A percentile compares a stretch with the other conserved stretches of the same genome.
These are phyloP conservation scores for Amblyjoppa proteus DNA, from an alignment of 2,888 invertebrate species.

Conservation along the genomic window DNA sequence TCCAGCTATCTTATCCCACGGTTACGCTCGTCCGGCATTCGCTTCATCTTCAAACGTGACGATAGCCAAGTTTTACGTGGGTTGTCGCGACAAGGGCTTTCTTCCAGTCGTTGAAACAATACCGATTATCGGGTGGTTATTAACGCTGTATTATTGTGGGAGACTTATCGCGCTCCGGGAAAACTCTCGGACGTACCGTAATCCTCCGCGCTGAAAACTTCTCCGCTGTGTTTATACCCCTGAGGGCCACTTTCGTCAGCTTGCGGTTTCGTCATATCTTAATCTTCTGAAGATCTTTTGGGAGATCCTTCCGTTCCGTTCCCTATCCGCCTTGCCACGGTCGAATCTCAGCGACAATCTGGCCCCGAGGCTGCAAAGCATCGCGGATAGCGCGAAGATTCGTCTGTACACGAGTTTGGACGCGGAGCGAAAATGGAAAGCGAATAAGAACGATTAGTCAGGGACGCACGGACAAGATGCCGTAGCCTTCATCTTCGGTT, in stretches of 20 bases:
- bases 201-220: constrained; percentile 9
- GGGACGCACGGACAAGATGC: constrained; percentile 23
- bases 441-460: constrained; percentile 46
- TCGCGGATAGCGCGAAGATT: background rate
- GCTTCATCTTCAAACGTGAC: constrained; percentile 5
- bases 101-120: constrained; percentile 29
- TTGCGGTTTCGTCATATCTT: background rate
- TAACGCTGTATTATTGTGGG: background rate
- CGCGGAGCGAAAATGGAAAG: constrained; percentile 52
- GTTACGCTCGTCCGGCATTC: constrained; percentile 5
- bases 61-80: constrained; percentile 39
- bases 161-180: constrained; percentile 23
- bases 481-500: constrained; percentile 7
- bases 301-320: constrained; percentile 32
- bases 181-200: constrained; percentile 10
- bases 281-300: background rate
- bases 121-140: constrained; percentile 41
- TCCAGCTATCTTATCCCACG: background rate
- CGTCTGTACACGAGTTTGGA: background rate
- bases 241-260: background rate
- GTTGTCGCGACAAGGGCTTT: constrained; percentile 11
- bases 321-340: constrained; percentile 33
- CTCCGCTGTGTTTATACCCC: background rate
- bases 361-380: background rate
- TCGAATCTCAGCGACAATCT: constrained; percentile 14